Evolutionary conservation across 2,797 vertebrate species (phyloP), one percentile per base, ranked within the genome.

Genomic region (Cossypha dichroa): DNA sequence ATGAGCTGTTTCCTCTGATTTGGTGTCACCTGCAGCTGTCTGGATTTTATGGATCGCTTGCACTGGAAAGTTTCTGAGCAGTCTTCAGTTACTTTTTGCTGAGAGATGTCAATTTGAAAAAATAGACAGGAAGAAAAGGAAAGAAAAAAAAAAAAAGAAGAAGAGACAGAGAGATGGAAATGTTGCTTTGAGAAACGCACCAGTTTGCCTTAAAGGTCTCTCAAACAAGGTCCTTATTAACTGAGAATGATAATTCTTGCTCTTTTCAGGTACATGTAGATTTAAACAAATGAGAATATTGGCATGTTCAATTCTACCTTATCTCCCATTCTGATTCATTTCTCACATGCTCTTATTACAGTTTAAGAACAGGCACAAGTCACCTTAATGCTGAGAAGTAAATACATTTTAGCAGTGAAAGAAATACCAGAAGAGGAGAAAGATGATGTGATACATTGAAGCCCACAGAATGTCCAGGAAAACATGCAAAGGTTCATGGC

Each of bases 51-150:
- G 31, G n/a, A 52, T 84, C 26, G 54, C 40, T 84, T 81, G 38
- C 18, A 52, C 20, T 54, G 49, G 31, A 38, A 74, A 29, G 15
- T 49, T 62, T 12, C 8, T 0, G 2, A 48, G 33, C 18, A 76
- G 21, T n/a, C 77, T 82, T 79, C 46, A 76, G 58, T 49, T 33
- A 40, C 29, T 41, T 73, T 74, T 59, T 73, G 6, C 33, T 66
- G 21, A 10, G 33, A 91, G 43, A 60, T 17, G 10, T 52, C 34
- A 79, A 75, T 45, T 64, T 2, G 19, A 48, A 17, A 13, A 21
- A 38, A 31, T 2, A 9, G 16, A n/a, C 1, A 48, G 15, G 67
- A 10, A 12, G 1, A 9, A 15, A n/a, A 16, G 2, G 1, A 4
- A 15, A 22, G 38, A 12, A 11, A 10, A 33, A 14, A 10, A 33